A percentile compares a stretch with the other conserved stretches of the same genome.
Evolutionary conservation across 2,113 vertebrate genomes (phyloP).

Genomic region (Etheostoma spectabile): DNA sequence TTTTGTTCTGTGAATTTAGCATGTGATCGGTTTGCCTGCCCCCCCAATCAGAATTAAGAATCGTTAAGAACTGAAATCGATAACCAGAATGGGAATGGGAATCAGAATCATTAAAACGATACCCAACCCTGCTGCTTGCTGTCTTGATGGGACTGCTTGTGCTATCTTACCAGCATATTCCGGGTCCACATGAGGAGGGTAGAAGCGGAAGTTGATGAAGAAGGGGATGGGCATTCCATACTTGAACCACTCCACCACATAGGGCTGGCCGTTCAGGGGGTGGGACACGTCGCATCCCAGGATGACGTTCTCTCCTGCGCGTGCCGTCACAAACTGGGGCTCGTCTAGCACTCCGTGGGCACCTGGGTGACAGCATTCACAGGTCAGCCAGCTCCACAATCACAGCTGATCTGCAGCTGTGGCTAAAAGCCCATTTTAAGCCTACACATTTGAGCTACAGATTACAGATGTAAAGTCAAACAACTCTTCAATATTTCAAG

Average conservation of each 20-base stretch:
- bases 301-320: constrained; percentile 95
- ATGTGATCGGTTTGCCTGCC: no score
- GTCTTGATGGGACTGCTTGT: background rate
- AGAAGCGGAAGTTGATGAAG: constrained; percentile 99
- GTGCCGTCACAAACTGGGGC: constrained; percentile 97
- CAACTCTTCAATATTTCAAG: background rate
- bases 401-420: background rate
- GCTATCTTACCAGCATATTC: constrained; percentile 93
- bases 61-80: no score
- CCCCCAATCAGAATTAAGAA: no score
- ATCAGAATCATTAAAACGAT: no score
- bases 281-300: constrained; percentile 96
- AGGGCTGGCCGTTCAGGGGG: constrained; percentile 95
- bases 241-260: constrained; percentile 99
- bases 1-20: no score
- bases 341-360: constrained; percentile 95
- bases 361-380: constrained; percentile 75
- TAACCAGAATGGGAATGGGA: no score
- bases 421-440: background rate
- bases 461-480: background rate
- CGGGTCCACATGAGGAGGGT: constrained; percentile 97
- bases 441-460: background rate
- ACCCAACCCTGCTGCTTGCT: no score
- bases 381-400: background rate
- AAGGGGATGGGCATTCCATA: constrained; percentile 98